Conservation (phyloP, 2,797 vertebrate species). For the Otus scops region DNA sequence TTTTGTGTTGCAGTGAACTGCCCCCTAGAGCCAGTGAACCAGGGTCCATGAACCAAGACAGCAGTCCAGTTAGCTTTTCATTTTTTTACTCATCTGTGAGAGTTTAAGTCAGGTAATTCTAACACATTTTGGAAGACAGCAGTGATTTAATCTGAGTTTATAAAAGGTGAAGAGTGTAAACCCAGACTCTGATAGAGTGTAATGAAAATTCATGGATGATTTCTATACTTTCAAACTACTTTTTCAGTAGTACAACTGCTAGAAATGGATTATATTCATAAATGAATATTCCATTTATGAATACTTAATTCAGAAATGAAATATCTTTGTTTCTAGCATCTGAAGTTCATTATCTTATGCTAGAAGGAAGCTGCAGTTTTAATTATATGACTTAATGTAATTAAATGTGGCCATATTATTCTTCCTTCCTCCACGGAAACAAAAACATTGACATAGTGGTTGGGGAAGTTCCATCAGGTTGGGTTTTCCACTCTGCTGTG, state of each 20-base stretch:
- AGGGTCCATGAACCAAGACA: neutral
- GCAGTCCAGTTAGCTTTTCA: neutral
- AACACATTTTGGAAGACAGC: neutral
- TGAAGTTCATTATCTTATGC: neutral
- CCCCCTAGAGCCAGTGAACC: neutral
- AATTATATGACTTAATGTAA: neutral
- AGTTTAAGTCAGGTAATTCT: neutral
- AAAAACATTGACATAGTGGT: neutral
- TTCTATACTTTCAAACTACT: neutral
- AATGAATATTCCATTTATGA: neutral
- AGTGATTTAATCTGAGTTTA: neutral
- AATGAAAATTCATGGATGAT: neutral
- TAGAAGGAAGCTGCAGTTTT: neutral
- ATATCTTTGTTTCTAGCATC: neutral
- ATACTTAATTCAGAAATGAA: neutral
- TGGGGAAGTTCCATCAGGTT: neutral
- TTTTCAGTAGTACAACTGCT: neutral
- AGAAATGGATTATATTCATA: neutral
- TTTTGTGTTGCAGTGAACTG: neutral
- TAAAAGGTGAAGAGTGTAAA: neutral
- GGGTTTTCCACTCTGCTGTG: neutral
- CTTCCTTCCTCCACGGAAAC: neutral
- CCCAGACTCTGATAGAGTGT: neutral
- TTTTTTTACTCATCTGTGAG: neutral
- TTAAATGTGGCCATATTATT: neutral